These are phyloP conservation scores for Astur gentilis DNA, from an alignment of 2,113 vertebrate genomes.

Conservation along the genomic window DNA sequence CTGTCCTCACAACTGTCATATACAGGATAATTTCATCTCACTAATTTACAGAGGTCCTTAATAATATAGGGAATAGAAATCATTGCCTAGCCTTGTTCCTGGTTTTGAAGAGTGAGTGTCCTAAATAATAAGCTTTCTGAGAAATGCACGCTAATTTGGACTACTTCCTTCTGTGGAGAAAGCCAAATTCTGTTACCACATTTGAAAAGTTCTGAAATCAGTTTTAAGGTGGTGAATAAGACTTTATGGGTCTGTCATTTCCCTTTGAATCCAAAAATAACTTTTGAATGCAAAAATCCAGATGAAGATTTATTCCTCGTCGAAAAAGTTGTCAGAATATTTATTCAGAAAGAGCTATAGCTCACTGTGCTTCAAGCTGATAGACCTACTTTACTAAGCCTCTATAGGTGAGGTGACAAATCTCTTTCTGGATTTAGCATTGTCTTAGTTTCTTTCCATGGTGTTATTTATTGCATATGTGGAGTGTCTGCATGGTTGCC, in stretches of 20 bases:
- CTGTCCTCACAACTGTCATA: background rate
- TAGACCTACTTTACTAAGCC: background rate
- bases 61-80: background rate
- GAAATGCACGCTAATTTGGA: background rate
- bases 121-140: background rate
- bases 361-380: background rate
- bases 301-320: background rate
- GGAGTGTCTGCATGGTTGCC: background rate
- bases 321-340: background rate
- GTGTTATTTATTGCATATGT: background rate
- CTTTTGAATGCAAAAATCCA: background rate
- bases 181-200: background rate
- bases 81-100: background rate
- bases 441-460: background rate
- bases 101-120: background rate
- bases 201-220: background rate
- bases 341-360: background rate
- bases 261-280: background rate
- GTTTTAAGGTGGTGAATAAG: background rate
- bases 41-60: background rate
- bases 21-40: background rate
- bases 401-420: background rate
- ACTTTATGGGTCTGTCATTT: background rate
- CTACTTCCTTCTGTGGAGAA: background rate
- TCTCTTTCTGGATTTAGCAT: background rate